Evolutionary conservation across 1,140 invertebrate species (phyloP), one percentile per base, ranked within the genome.

Genomic region (Drosophila sulfurigaster): DNA sequence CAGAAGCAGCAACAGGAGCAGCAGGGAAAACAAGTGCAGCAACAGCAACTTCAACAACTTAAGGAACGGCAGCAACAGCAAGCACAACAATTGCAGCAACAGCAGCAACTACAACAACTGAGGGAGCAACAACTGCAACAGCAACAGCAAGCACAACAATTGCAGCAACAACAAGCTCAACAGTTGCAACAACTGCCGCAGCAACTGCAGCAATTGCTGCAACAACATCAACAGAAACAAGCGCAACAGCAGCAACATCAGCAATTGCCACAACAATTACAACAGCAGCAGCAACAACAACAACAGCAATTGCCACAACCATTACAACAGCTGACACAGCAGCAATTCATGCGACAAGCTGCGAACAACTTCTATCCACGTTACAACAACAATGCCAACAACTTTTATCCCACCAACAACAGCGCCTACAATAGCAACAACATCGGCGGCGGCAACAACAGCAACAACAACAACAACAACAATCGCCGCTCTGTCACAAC

Each of bases 401-500:
- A 32, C 10, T 62, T 43, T 62, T 62, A 48, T 62, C 45, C 59
- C 49, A 51, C 45, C 77, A 51, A 3, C n/a, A 45, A 28, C 41
- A 57, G 32, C 32, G 28, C 11, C 51, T 2, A 11, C 10, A 66
- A 20, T 15, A 46, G 10, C 13, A 35, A 25, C 32, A 25, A 48
- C 13, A 30, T 10, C 41, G 10, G 0, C 64, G 48, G 35, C 16
- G 49, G 15, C 43, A 57, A n/a, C 46, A 75, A 52, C 30, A 20
- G 25, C 49, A 25, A 15, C 16, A 35, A 5, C 28, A 20, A 32
- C 35, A 62, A 13, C 25, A 8, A 3, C 38, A 35, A 4, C 7
- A n/a, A 35, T 11, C 65, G 60, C 5, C 71, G 79, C 0, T 43
- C 66, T 20, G 56, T 56, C n/a, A 69, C 77, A 10, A 57, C 77